These are phyloP conservation scores for Meles meles DNA, from an alignment of 2,113 vertebrate species.

Conservation along the genomic window DNA sequence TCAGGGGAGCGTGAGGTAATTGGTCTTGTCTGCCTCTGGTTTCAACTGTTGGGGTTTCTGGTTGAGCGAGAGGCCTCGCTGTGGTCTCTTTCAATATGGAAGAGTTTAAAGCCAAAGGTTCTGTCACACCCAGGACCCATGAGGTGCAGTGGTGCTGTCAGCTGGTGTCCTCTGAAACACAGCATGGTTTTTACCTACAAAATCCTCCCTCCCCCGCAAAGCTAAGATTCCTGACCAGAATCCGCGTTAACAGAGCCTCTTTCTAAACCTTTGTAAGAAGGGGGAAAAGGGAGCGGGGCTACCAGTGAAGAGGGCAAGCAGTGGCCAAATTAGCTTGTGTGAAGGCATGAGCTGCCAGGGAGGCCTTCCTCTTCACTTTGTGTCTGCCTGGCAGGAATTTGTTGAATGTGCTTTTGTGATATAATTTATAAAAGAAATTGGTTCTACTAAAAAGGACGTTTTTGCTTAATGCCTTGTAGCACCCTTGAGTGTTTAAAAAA, in stretches of 20 bases:
- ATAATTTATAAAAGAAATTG: slow-evolving; percentile 63
- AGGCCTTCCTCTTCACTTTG: background rate
- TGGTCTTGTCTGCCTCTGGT: background rate
- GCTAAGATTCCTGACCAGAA: background rate
- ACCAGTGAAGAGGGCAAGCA: background rate
- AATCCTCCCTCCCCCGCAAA: background rate
- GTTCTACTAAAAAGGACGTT: slow-evolving; percentile 54
- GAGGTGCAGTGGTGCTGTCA: background rate
- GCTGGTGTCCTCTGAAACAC: background rate
- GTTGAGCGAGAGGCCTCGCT: background rate
- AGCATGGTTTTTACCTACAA: background rate
- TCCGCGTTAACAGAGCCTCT: background rate
- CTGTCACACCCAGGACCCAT: background rate
- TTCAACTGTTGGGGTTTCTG: background rate
- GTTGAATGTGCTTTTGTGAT: slow-evolving; percentile 48
- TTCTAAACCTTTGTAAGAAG: background rate
- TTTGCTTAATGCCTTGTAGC: slow-evolving; percentile 41
- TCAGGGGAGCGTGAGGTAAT: background rate
- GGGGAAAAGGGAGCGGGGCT: background rate
- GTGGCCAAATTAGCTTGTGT: slow-evolving; percentile 13
- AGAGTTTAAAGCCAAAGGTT: background rate
- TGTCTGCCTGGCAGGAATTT: slow-evolving; percentile 40
- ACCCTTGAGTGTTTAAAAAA: slow-evolving; percentile 29
- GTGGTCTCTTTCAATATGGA: background rate
- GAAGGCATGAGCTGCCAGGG: background rate